Conservation (phyloP, 2,113 vertebrate genomes). For the Thryonomys swinderianus region DNA sequence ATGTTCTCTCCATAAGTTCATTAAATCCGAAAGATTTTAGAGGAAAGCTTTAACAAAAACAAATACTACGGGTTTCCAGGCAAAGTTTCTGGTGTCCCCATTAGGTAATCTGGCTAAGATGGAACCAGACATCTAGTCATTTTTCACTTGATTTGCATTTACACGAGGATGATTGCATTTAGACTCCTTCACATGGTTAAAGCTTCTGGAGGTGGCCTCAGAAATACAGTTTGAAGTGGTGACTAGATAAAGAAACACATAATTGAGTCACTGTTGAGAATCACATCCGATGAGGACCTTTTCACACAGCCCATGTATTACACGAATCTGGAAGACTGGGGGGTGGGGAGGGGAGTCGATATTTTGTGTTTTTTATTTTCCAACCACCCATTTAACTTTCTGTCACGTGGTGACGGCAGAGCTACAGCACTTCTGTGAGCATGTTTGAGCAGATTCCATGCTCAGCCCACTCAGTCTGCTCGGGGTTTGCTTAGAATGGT, state of each 20-base stretch:
- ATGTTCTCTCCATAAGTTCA: neutral
- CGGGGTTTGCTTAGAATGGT: neutral
- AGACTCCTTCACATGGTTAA: neutral
- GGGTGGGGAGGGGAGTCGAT: rapidly evolving
- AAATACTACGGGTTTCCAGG: neutral
- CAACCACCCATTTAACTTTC: neutral
- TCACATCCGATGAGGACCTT: neutral
- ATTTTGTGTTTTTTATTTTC: neutral
- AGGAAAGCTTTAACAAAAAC: neutral
- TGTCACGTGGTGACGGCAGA: neutral
- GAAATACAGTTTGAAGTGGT: neutral
- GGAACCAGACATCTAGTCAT: rapidly evolving
- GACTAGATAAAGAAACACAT: neutral
- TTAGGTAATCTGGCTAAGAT: neutral
- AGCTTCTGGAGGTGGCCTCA: neutral
- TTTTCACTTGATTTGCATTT: neutral
- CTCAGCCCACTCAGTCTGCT: neutral
- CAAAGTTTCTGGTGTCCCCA: neutral
- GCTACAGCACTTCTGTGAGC: neutral
- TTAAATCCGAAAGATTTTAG: neutral
- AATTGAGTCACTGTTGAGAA: neutral
- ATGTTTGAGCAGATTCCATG: neutral
- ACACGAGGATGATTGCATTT: neutral
- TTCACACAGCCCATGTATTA: neutral
- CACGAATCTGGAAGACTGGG: neutral